Evolutionary conservation across 1,140 invertebrate species (phyloP).

Genomic region (Steinernema feltiae): DNA sequence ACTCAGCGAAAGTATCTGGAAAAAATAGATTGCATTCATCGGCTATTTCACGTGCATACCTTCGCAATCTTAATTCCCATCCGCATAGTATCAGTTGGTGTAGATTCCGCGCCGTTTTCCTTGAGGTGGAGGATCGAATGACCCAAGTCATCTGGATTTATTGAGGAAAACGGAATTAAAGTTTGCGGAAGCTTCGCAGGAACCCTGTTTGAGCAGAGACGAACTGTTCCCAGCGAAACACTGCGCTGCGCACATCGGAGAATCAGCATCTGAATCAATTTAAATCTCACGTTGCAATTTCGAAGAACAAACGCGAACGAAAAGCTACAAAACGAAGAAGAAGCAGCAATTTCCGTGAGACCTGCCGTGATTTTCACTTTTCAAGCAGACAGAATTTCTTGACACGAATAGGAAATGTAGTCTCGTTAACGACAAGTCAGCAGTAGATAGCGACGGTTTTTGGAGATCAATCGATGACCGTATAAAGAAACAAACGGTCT

Average conservation of each 20-base stretch:
- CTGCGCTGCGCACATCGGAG: background rate
- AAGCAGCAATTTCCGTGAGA: background rate
- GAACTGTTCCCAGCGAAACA: background rate
- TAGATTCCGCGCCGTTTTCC: conserved; percentile 32
- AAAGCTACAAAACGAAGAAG: background rate
- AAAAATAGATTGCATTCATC: conserved; percentile 21
- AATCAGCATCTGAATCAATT: background rate
- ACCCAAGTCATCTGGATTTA: conserved; percentile 39
- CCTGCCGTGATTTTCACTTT: background rate
- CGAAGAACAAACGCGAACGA: background rate
- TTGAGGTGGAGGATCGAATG: conserved; percentile 39
- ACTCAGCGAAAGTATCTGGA: conserved; percentile 42
- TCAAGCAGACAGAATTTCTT: background rate
- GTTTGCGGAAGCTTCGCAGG: background rate
- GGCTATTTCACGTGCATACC: conserved; percentile 24
- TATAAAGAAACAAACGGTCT: too few relatives aligned
- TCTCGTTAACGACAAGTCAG: background rate
- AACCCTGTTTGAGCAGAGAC: background rate
- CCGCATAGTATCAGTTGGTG: conserved; percentile 35
- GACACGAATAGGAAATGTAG: background rate
- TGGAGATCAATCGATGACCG: too few relatives aligned
- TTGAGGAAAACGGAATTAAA: conserved; percentile 39
- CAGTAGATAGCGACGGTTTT: background rate
- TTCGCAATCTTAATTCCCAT: conserved; percentile 40
- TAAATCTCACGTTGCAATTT: too few relatives aligned